phyloP scores from a whole-genome alignment of 1,140 invertebrate genomes.

The Drosophila erecta region DNA sequence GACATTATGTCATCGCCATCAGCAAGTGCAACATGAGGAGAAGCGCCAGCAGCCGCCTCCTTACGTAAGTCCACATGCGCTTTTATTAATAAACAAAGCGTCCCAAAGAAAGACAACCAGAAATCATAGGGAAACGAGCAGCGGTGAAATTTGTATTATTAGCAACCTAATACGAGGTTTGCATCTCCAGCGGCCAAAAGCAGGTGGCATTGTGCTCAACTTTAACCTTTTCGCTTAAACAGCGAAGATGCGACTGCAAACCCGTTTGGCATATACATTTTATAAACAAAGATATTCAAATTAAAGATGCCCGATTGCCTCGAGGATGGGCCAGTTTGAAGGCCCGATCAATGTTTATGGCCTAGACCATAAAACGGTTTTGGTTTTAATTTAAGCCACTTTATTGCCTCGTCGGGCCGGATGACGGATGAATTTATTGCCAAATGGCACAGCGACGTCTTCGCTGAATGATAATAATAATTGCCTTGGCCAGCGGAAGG shows the following conservation, averaged over 20 bases:
- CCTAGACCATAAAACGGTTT: constrained; percentile 68
- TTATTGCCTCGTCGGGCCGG: constrained; percentile 46
- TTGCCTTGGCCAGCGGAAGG: constrained; percentile 44
- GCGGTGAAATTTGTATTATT: constrained; percentile 58
- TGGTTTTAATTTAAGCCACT: constrained; percentile 62
- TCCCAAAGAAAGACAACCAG: constrained; percentile 22
- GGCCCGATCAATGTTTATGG: constrained; percentile 58
- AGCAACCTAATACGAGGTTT: constrained; percentile 44
- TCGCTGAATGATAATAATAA: constrained; percentile 3
- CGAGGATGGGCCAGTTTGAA: constrained; percentile 59
- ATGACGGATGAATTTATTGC: constrained; percentile 49
- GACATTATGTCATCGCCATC: constrained; percentile 53
- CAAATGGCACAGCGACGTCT: constrained; percentile 14
- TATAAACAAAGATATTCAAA: constrained; percentile 53
- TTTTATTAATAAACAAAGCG: constrained; percentile 75
- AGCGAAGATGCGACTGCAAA: constrained; percentile 44
- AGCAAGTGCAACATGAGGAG: constrained; percentile 56
- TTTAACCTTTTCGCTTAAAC: constrained; percentile 67
- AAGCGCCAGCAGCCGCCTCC: constrained; percentile 52
- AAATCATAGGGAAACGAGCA: constrained; percentile 32
- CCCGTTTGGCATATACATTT: constrained; percentile 39
- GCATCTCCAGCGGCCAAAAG: constrained; percentile 39
- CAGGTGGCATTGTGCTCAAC: constrained; percentile 58
- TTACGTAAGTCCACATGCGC: constrained; percentile 67
- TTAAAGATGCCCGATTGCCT: constrained; percentile 55